Base-by-base conservation (phyloP, 2,888 invertebrate genomes). In the Drosophila ezoana region DNA sequence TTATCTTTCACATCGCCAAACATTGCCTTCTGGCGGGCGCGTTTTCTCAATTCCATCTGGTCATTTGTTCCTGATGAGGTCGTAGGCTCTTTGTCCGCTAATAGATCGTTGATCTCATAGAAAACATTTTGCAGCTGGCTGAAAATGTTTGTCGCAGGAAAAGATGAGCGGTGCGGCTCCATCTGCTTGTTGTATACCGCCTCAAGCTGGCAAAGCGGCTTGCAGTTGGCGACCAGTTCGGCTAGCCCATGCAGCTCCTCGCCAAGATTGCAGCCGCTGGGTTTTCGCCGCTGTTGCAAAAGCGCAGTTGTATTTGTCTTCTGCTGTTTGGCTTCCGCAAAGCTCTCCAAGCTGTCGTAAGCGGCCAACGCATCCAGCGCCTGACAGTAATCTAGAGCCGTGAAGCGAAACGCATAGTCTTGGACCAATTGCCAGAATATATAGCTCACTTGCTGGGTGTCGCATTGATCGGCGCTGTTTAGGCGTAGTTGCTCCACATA, bases 131-230 rank as follows among this genome's bases (percentile, higher is more conserved):
- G 56, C 10, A 91, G 72, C 4, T 82, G 74, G 5, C 69, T 76
- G 32, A 90, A 90, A 13, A 90, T 84, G 0, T 40, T 72, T 4
- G 90, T 85, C 6, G 63, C 23, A 4, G 90, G 71, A 32, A 91
- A 62, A 0, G 80, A 57, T 1, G 64, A 43, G 2, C 62, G 60
- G 38, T 76, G 58, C 2, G 73, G 38, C 23, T 72, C 48, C 57
- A 91, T 91, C 58, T 89, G 87, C 23, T 80, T 79, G 58, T 89
- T 91, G 57, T 91, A 91, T 5, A 85, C 81, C 0, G 83, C 60
- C 52, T 91, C 90, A 1, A 91, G 78, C 13, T 77, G 73, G 13
- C 75, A 71, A 4, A 91, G 65, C 0, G 79, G 74, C 11, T 77
- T 61, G 20, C 81, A 56, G 10, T 70, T 54, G 0, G 63, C 54